These are phyloP conservation scores for Synergus japonicus DNA, from an alignment of 2,888 invertebrate species.

Conservation along the genomic window DNA sequence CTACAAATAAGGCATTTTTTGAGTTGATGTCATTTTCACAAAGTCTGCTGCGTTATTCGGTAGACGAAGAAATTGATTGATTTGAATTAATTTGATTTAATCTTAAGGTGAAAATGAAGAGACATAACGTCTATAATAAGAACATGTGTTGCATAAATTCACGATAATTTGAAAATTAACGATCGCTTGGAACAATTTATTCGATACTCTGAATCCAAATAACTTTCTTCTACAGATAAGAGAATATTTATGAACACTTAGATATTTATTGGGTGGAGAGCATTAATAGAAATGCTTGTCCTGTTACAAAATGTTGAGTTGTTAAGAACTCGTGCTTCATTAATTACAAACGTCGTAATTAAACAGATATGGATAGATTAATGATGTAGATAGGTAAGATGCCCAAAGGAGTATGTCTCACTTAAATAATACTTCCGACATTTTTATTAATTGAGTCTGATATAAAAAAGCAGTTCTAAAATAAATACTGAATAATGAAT, in stretches of 20 bases:
- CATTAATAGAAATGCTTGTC: conserved; percentile 36
- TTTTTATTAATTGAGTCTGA: conserved; percentile 23
- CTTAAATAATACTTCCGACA: conserved; percentile 14
- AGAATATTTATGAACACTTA: conserved; percentile 22
- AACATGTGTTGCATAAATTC: background rate
- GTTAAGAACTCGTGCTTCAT: background rate
- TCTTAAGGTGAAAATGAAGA: background rate
- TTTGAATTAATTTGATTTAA: background rate
- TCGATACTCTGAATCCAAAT: background rate
- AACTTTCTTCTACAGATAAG: conserved; percentile 15
- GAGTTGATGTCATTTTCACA: too few relatives aligned
- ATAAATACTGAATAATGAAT: background rate
- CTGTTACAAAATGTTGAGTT: conserved; percentile 5
- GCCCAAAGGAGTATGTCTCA: conserved; percentile 7
- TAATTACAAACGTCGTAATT: conserved; percentile 29
- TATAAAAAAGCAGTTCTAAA: background rate
- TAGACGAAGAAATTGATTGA: too few relatives aligned
- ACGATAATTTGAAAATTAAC: background rate
- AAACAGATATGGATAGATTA: conserved; percentile 16
- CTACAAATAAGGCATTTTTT: background rate
- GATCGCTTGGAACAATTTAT: background rate
- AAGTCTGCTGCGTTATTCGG: too few relatives aligned
- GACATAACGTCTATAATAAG: background rate
- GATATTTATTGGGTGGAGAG: conserved; percentile 35
- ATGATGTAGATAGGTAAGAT: conserved; percentile 5